Evolutionary conservation across 2,113 vertebrate species (phyloP).

Genomic region (Thunnus maccoyii): DNA sequence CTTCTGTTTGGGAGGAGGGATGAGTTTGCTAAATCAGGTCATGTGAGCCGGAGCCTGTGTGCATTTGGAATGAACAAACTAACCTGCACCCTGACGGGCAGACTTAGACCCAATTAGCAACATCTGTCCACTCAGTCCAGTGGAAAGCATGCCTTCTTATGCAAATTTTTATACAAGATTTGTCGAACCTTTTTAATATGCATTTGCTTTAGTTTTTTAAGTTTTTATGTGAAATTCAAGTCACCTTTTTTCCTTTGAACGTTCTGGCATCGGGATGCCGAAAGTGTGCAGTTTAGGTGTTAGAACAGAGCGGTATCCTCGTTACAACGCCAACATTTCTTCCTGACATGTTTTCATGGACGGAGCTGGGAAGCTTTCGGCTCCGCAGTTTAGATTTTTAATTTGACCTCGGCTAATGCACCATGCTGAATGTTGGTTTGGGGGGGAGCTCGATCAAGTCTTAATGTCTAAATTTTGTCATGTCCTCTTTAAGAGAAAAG

Average conservation of each 20-base stretch:
- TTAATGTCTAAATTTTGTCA: conserved; percentile 53
- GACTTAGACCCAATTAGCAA: conserved; percentile 39
- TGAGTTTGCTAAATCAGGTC: conserved; percentile 68
- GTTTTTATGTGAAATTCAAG: conserved; percentile 73
- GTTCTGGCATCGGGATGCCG: conserved; percentile 58
- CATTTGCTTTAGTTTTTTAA: conserved; percentile 73
- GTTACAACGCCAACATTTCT: conserved; percentile 9
- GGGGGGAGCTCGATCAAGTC: conserved; percentile 25
- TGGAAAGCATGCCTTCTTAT: conserved; percentile 83
- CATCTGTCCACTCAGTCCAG: conserved; percentile 59
- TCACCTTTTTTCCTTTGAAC: conserved; percentile 69
- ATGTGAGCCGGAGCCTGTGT: conserved; percentile 53
- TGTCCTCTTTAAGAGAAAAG: conserved; percentile 27
- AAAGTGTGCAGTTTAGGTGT: conserved; percentile 10
- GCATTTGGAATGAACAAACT: conserved; percentile 63
- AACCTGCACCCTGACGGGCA: conserved; percentile 50
- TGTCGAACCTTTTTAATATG: conserved; percentile 80
- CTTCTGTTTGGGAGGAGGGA: conserved; percentile 41
- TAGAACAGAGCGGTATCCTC: not conserved
- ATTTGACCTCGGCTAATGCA: conserved; percentile 52
- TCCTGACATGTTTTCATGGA: conserved; percentile 27
- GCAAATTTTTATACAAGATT: conserved; percentile 84
- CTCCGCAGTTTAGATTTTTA: conserved; percentile 45
- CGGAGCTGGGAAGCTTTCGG: conserved; percentile 8
- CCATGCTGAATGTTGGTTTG: conserved; percentile 62